These are phyloP conservation scores for Beris chalybata DNA, from an alignment of 2,888 invertebrate genomes.

Conservation along the genomic window DNA sequence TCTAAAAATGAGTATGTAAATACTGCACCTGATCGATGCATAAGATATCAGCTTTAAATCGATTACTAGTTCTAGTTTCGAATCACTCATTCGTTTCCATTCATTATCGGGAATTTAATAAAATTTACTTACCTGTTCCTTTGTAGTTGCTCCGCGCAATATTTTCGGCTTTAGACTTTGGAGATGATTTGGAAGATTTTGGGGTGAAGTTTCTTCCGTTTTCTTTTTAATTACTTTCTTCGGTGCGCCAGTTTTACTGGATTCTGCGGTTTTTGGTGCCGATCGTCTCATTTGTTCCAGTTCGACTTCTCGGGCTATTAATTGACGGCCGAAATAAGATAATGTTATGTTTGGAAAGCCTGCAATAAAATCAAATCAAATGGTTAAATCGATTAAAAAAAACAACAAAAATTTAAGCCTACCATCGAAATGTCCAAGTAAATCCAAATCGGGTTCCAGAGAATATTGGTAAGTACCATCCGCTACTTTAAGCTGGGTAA, in stretches of 20 bases:
- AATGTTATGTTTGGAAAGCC: conserved; percentile 54
- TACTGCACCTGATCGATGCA: conserved; percentile 55
- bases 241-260: conserved; percentile 34
- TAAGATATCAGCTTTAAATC: conserved; percentile 60
- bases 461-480: conserved; percentile 75
- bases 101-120: neutral
- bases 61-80: conserved; percentile 51
- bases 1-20: too few relatives aligned
- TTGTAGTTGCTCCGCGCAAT: conserved; percentile 51
- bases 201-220: conserved; percentile 36
- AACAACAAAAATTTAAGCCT: neutral
- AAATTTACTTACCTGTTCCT: conserved; percentile 55
- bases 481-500: conserved; percentile 73
- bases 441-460: conserved; percentile 79
- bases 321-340: conserved; percentile 73
- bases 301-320: conserved; percentile 81
- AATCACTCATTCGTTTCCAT: neutral
- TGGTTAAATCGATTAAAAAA: neutral
- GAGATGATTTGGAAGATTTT: conserved; percentile 68
- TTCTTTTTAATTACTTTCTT: conserved; percentile 8
- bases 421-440: conserved; percentile 55
- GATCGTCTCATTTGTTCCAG: conserved; percentile 71
- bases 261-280: conserved; percentile 46
- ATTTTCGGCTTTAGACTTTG: conserved; percentile 68
- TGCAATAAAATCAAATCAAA: conserved; percentile 30